Evolutionary conservation across 64 coral and sea anemone species (phyloP).

Genomic region (Orbicella faveolata): DNA sequence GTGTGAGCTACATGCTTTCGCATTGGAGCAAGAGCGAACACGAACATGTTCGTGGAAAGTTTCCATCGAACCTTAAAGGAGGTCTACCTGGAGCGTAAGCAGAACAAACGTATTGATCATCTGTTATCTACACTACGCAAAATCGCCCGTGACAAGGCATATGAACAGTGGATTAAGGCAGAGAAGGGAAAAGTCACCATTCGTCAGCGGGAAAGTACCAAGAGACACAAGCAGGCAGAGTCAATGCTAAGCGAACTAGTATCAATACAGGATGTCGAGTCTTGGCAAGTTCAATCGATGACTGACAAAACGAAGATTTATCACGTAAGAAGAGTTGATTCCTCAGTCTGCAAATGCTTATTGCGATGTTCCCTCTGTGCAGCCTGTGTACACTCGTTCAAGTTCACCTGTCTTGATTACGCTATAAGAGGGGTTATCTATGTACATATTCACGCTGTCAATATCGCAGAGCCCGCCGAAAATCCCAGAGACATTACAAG

Average conservation of each 20-base stretch:
- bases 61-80: slow-evolving; percentile 14
- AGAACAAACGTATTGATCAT: slow-evolving; percentile 48
- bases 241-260: neutral
- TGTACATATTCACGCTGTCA: too few species aligned
- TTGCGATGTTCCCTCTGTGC: too few species aligned
- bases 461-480: too few species aligned
- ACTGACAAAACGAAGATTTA: too few species aligned
- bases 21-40: neutral
- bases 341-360: too few species aligned
- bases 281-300: too few species aligned
- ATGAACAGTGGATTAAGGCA: slow-evolving; percentile 42
- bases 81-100: neutral
- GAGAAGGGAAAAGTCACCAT: slow-evolving; percentile 44
- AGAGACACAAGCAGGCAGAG: slow-evolving; percentile 25
- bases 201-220: slow-evolving; percentile 32
- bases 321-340: too few species aligned
- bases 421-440: too few species aligned
- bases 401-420: too few species aligned
- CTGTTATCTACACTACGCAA: slow-evolving; percentile 4
- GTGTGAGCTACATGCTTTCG: neutral
- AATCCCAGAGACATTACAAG: too few species aligned
- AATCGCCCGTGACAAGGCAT: neutral
- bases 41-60: slow-evolving; percentile 45
- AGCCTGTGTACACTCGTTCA: too few species aligned
- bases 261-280: too few species aligned